These are phyloP conservation scores for Malthinus flaveolus DNA, from an alignment of 2,888 invertebrate species.

Conservation along the genomic window DNA sequence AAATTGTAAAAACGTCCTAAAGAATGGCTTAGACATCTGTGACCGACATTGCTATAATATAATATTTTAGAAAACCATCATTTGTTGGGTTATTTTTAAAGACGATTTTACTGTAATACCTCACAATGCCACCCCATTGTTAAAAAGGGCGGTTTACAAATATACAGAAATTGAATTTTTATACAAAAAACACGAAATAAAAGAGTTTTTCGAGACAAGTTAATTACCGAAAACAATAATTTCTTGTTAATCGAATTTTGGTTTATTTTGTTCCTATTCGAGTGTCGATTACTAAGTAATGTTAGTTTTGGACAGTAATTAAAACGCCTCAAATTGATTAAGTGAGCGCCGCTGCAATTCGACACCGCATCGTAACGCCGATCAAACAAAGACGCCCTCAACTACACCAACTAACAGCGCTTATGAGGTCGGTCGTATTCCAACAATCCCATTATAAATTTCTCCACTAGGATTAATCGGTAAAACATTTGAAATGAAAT, in stretches of 20 bases:
- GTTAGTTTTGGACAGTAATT: slow-evolving; percentile 33
- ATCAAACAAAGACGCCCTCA: slow-evolving; percentile 32
- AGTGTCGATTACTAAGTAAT: slow-evolving; percentile 27
- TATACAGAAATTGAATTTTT: slow-evolving; percentile 55
- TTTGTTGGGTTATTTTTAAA: slow-evolving; percentile 29
- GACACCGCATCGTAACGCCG: slow-evolving; percentile 27
- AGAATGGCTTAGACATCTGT: slow-evolving; percentile 41
- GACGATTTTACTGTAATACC: slow-evolving; percentile 28
- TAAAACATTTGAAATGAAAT: not conserved
- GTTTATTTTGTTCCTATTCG: slow-evolving; percentile 7
- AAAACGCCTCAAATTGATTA: slow-evolving; percentile 32
- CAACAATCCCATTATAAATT: slow-evolving; percentile 8
- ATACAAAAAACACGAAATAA: slow-evolving; percentile 15
- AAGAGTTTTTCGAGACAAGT: too few relatives aligned
- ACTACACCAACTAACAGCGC: slow-evolving; percentile 17
- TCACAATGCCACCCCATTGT: slow-evolving; percentile 40
- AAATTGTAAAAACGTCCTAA: slow-evolving; percentile 37
- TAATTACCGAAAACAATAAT: not conserved
- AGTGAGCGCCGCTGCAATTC: slow-evolving; percentile 30
- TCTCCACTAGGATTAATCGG: not conserved
- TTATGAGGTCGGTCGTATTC: slow-evolving; percentile 19
- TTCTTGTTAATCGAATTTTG: slow-evolving; percentile 4
- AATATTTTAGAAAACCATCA: slow-evolving; percentile 23
- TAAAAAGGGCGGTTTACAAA: slow-evolving; percentile 50
- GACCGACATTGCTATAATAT: slow-evolving; percentile 38